These are phyloP conservation scores for Rhopalosiphum nymphaeae DNA, from an alignment of 2,888 invertebrate species.

Conservation along the genomic window DNA sequence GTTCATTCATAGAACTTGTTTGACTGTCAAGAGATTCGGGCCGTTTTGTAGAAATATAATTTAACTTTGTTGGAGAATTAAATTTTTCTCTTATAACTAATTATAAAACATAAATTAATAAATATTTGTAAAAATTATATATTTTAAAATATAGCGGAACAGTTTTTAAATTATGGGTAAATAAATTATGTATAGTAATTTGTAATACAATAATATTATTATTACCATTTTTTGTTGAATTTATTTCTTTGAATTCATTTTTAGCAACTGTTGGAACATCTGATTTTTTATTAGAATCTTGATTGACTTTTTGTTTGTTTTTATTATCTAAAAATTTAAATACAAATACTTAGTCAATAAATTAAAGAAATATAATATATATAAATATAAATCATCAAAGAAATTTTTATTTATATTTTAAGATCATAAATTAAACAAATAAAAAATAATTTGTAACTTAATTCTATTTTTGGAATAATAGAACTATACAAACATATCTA, in stretches of 20 bases:
- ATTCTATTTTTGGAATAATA: not conserved
- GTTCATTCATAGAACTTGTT: not conserved
- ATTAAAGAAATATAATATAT: not conserved
- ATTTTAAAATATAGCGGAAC: not conserved
- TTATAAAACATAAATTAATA: not conserved
- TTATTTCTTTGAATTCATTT: not conserved
- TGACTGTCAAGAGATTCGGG: not conserved
- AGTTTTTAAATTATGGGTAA: not conserved
- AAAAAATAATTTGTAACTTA: not conserved
- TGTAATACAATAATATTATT: not conserved
- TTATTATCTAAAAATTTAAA: not conserved
- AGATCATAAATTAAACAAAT: not conserved
- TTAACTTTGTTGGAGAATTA: not conserved
- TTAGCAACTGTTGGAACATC: not conserved
- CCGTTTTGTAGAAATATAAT: not conserved
- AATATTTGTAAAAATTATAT: not conserved
- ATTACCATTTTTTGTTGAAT: not conserved
- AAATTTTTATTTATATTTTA: not conserved
- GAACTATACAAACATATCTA: not conserved
- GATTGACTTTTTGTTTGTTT: not conserved
- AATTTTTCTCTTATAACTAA: slow-evolving; percentile 36
- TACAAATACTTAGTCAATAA: not conserved
- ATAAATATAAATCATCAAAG: not conserved
- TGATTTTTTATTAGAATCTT: not conserved
- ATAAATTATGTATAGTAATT: not conserved